These are phyloP conservation scores for Frankliniella intonsa DNA, from an alignment of 2,888 invertebrate species.

Conservation along the genomic window DNA sequence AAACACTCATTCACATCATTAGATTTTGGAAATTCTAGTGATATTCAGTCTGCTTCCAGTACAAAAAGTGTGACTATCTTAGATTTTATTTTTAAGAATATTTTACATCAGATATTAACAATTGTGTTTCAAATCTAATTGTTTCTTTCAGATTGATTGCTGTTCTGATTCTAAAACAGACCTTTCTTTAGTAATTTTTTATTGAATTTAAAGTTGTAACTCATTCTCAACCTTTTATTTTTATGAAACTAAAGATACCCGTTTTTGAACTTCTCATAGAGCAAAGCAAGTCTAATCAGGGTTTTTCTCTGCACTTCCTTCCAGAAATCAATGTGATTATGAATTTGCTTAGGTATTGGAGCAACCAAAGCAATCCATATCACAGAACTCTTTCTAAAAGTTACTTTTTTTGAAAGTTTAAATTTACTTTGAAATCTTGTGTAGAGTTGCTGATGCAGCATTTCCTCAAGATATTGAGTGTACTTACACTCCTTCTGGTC, in stretches of 20 bases:
- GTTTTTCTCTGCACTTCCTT: not conserved
- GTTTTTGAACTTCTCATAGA: not conserved
- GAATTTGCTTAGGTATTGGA: constrained; percentile 6
- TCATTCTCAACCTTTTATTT: too few species aligned
- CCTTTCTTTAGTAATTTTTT: not conserved
- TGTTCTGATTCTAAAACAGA: not conserved
- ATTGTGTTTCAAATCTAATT: not conserved
- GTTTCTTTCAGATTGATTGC: too few species aligned
- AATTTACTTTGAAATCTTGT: not conserved
- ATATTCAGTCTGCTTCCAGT: not conserved
- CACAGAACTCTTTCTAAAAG: not conserved
- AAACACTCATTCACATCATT: not conserved
- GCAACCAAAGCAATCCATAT: not conserved
- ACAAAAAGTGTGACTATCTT: not conserved
- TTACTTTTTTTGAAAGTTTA: not conserved
- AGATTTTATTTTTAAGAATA: not conserved
- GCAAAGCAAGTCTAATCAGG: not conserved
- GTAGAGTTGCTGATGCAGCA: not conserved
- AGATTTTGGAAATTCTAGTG: not conserved
- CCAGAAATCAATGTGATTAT: not conserved
- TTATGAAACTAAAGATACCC: too few species aligned
- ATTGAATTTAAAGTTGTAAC: not conserved
- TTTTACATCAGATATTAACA: not conserved
- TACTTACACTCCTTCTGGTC: not conserved
- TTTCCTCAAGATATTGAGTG: constrained; percentile 15